Conservation (phyloP, 2,797 vertebrate species). For the Phoebastria nigripes region DNA sequence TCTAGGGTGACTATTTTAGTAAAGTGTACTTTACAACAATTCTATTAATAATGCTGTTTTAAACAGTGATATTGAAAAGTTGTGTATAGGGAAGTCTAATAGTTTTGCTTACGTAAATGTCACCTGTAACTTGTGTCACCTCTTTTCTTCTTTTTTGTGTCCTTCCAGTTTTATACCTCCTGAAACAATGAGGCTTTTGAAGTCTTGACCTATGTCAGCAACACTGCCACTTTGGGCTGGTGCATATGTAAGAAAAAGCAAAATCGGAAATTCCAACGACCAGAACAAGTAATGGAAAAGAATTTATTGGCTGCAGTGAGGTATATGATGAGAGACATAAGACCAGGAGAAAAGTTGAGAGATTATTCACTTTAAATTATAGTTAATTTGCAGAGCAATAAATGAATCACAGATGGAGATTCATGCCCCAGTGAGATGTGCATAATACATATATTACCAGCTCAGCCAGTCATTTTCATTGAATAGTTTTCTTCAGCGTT, state of each 20-base stretch:
- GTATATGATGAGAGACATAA: slow-evolving; percentile 16
- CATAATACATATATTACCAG: background rate
- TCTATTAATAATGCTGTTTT: background rate
- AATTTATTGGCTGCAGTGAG: slow-evolving; percentile 57
- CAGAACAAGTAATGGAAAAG: background rate
- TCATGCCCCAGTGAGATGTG: background rate
- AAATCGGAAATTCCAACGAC: background rate
- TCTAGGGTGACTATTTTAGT: background rate
- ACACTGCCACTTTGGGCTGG: background rate
- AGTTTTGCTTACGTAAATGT: background rate
- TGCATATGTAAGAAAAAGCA: background rate
- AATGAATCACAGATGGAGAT: slow-evolving; percentile 20
- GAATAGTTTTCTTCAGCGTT: background rate
- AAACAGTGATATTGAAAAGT: background rate
- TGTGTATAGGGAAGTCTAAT: background rate
- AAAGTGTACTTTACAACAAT: background rate
- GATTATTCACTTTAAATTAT: slow-evolving; percentile 48
- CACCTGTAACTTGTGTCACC: background rate
- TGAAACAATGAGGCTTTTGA: background rate
- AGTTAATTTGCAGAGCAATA: slow-evolving; percentile 37
- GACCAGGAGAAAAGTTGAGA: slow-evolving; percentile 2
- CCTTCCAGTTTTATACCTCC: background rate
- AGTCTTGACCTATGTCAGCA: background rate
- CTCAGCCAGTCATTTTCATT: background rate
- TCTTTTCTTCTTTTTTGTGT: background rate